Conservation (phyloP, 2,888 invertebrate species). For the Volucella inflata region DNA sequence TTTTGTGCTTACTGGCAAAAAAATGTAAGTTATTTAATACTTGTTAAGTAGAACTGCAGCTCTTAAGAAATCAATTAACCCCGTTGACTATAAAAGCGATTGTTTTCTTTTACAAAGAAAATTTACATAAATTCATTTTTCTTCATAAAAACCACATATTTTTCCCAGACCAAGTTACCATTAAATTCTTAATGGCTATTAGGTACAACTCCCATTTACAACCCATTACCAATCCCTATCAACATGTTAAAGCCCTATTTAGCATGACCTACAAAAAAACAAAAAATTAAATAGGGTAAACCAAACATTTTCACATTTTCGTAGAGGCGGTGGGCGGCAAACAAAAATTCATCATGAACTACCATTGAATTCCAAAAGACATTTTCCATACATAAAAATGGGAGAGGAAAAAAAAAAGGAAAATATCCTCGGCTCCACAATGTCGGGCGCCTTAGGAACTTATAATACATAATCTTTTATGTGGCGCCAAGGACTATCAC, state of each 20-base stretch:
- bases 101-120: slow-evolving; percentile 7
- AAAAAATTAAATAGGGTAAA: slow-evolving; percentile 18
- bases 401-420: slow-evolving; percentile 16
- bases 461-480: slow-evolving; percentile 62
- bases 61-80: too few relatives aligned
- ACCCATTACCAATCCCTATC: slow-evolving; percentile 21
- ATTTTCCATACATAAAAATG: slow-evolving; percentile 32
- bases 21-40: too few relatives aligned
- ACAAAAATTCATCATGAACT: slow-evolving; percentile 58
- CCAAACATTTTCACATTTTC: slow-evolving; percentile 44
- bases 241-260: slow-evolving; percentile 53
- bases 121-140: background rate
- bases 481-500: slow-evolving; percentile 71
- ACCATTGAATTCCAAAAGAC: slow-evolving; percentile 61
- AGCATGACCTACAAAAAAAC: slow-evolving; percentile 62
- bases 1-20: too few relatives aligned
- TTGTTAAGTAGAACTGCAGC: too few relatives aligned
- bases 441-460: slow-evolving; percentile 69
- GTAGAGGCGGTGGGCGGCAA: slow-evolving; percentile 48
- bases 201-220: slow-evolving; percentile 29
- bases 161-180: slow-evolving; percentile 44
- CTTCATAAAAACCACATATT: background rate
- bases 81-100: too few relatives aligned
- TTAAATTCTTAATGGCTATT: slow-evolving; percentile 27
- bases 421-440: slow-evolving; percentile 62